Evolutionary conservation across 1,140 invertebrate species (phyloP), one percentile per base, ranked within the genome.

Genomic region (Drosophila tani): DNA sequence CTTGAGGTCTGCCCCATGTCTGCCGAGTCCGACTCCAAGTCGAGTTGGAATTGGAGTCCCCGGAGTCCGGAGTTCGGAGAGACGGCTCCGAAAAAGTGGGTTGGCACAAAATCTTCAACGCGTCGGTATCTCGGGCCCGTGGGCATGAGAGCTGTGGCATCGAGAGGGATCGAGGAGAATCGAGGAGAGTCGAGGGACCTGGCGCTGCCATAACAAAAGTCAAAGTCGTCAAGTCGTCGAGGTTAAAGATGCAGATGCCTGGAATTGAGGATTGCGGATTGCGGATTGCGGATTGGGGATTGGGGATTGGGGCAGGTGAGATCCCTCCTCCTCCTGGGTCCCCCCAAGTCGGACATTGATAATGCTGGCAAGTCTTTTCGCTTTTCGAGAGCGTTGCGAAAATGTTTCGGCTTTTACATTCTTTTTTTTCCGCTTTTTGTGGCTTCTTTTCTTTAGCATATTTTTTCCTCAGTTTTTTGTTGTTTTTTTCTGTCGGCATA

Each of bases 81-180:
- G 32, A 35, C 21, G 41, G 17, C 45, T 14, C 45, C 71, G 60
- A 79, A 82, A 79, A 86, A 86, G 83, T 86, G 83, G 83, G 82
- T 79, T 86, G 83, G 83, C 81, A 87, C 83, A 76, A 87, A 86
- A 87, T 86, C 70, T 86, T 86, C 83, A 86, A 79, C 82, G 82
- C 83, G 79, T 82, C 70, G 82, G 79, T 85, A 86, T 82, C 82
- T 85, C 8, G 60, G 81, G 65, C 82, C 82, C 82, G 82, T 86
- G 82, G 82, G 82, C 82, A 86, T 56, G 21, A 49, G 63, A 35
- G 32, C 62, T 11, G n/a, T 38, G 40, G 63, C 49, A 45, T 60
- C 59, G 19, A 46, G 63, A 9, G 27, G 57, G 11, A 55, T 40
- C 60, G 67, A 71, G 59, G 43, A 35, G 32, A 35, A 35, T 35